Evolutionary conservation across 1,140 invertebrate genomes (phyloP).

Genomic region (Drosophila sechellia): DNA sequence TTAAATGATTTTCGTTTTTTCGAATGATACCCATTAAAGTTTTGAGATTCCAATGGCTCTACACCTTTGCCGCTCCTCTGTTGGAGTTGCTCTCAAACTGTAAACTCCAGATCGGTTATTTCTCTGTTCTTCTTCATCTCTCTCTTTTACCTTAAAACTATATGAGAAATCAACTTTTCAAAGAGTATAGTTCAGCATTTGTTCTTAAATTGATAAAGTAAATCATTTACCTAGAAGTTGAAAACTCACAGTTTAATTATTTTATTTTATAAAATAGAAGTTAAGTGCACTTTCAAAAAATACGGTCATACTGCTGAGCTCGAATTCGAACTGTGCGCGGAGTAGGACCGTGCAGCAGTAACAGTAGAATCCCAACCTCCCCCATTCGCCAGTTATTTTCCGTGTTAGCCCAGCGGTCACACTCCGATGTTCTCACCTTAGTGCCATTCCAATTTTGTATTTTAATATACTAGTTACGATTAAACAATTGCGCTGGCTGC

Average conservation of each 20-base stretch:
- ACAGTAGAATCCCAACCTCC: background rate
- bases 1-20: too few species aligned
- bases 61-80: constrained; percentile 20
- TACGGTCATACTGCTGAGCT: background rate
- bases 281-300: too few species aligned
- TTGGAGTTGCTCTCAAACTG: constrained; percentile 31
- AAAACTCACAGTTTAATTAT: background rate
- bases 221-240: too few species aligned
- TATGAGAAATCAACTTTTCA: too few species aligned
- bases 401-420: background rate
- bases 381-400: background rate
- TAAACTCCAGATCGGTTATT: background rate
- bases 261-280: background rate
- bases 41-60: constrained; percentile 13
- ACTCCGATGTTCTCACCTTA: background rate
- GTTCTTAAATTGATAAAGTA: too few species aligned
- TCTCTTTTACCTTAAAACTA: too few species aligned
- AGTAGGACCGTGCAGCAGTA: background rate
- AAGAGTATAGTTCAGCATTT: too few species aligned
- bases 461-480: constrained; percentile 1
- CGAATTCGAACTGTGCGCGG: background rate
- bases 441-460: too few species aligned
- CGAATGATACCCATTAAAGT: too few species aligned
- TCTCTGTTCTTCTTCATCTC: background rate
- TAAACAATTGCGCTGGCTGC: constrained; percentile 34